These are phyloP conservation scores for Camponotus floridanus DNA, from an alignment of 1,140 invertebrate genomes.

Conservation along the genomic window DNA sequence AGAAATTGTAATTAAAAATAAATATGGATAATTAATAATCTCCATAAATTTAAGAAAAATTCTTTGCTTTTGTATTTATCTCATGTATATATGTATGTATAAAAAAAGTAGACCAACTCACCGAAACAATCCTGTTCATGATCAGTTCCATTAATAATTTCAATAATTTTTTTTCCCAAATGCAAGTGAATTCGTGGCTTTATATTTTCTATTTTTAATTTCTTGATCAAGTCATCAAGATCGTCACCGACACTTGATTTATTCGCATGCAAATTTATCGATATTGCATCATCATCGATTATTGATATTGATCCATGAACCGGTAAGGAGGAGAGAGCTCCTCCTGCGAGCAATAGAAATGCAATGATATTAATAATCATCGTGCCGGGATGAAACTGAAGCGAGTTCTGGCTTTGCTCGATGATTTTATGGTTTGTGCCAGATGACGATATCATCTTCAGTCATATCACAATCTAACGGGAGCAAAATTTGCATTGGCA, in stretches of 20 bases:
- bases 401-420: neutral
- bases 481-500: constrained; percentile 9
- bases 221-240: neutral
- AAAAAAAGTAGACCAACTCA: neutral
- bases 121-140: neutral
- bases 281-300: neutral
- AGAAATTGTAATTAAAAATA: neutral
- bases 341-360: neutral
- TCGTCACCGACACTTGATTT: neutral
- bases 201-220: neutral
- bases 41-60: too few relatives aligned
- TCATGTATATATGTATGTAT: neutral
- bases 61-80: neutral
- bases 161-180: neutral
- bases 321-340: neutral
- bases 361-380: constrained; percentile 37
- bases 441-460: neutral
- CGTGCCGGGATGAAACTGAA: constrained; percentile 29
- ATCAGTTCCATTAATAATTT: neutral
- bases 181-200: neutral
- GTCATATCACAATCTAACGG: neutral
- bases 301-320: constrained; percentile 33
- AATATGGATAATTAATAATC: too few relatives aligned
- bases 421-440: constrained; percentile 40
- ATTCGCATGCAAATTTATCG: constrained; percentile 6